These are phyloP conservation scores for Rhodinocichla rosea DNA, from an alignment of 2,113 vertebrate genomes.

Conservation along the genomic window DNA sequence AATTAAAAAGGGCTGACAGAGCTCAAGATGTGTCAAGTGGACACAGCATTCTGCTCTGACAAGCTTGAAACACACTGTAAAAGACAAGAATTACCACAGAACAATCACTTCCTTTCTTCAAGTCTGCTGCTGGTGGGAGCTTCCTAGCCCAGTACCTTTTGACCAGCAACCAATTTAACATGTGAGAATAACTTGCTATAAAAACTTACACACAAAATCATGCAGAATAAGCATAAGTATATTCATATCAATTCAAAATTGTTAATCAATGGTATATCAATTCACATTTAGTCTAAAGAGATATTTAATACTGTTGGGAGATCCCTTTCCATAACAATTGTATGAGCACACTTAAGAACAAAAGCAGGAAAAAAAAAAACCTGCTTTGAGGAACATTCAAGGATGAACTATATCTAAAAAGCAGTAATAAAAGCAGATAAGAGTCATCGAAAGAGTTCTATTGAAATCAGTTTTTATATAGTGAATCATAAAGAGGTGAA, in stretches of 20 bases:
- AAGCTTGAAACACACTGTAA: neutral
- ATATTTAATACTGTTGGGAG: neutral
- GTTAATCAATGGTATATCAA: neutral
- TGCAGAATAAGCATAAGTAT: neutral
- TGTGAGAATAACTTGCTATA: fast-evolving
- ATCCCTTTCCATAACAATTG: neutral
- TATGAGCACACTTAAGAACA: neutral
- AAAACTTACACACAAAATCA: neutral
- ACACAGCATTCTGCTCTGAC: neutral
- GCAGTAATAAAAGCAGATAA: neutral
- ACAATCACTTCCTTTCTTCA: neutral
- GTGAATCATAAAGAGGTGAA: neutral
- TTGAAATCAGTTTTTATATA: neutral
- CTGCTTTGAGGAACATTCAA: neutral
- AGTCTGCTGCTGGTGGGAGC: neutral
- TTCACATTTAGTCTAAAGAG: neutral
- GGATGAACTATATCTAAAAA: neutral
- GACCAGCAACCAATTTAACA: neutral
- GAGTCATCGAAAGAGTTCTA: neutral
- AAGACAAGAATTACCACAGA: neutral
- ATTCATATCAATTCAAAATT: neutral
- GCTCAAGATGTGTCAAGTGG: neutral
- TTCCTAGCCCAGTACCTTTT: neutral
- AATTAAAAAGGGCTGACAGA: neutral
- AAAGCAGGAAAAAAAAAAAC: neutral